Evolutionary conservation across 2,113 vertebrate genomes (phyloP).

Genomic region (Myxocyprinus asiaticus): DNA sequence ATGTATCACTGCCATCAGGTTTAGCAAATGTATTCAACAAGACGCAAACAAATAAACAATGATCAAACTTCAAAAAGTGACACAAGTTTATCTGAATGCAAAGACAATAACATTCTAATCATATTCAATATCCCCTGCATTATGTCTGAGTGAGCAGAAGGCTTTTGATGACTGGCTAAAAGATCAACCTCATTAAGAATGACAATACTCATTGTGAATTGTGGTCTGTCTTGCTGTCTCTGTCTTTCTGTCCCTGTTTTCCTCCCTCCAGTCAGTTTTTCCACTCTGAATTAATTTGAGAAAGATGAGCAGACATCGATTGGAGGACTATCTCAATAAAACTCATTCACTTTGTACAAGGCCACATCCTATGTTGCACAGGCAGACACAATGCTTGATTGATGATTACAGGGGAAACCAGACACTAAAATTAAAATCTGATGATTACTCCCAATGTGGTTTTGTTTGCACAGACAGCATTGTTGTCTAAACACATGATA

Average conservation of each 20-base stretch:
- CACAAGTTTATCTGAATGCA: background rate
- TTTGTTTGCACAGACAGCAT: background rate
- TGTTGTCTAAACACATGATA: background rate
- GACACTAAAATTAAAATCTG: constrained; percentile 25
- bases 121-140: constrained; percentile 16
- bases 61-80: background rate
- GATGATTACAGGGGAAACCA: constrained; percentile 21
- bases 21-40: background rate
- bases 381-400: constrained; percentile 5
- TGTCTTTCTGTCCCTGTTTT: constrained; percentile 33
- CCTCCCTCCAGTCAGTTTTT: constrained; percentile 53
- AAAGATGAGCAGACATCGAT: constrained; percentile 57
- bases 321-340: constrained; percentile 37
- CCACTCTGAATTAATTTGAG: constrained; percentile 57
- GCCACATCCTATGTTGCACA: constrained; percentile 10
- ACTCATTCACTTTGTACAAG: constrained; percentile 33
- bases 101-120: background rate
- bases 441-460: constrained; percentile 17
- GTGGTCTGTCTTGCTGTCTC: constrained; percentile 9
- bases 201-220: constrained; percentile 51
- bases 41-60: background rate
- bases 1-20: too few relatives aligned
- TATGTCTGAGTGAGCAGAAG: constrained; percentile 21
- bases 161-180: constrained; percentile 55
- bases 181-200: constrained; percentile 60